Evolutionary conservation across 2,113 vertebrate genomes (phyloP), one percentile per base, ranked within the genome.

Genomic region (Megaceryle maxima): DNA sequence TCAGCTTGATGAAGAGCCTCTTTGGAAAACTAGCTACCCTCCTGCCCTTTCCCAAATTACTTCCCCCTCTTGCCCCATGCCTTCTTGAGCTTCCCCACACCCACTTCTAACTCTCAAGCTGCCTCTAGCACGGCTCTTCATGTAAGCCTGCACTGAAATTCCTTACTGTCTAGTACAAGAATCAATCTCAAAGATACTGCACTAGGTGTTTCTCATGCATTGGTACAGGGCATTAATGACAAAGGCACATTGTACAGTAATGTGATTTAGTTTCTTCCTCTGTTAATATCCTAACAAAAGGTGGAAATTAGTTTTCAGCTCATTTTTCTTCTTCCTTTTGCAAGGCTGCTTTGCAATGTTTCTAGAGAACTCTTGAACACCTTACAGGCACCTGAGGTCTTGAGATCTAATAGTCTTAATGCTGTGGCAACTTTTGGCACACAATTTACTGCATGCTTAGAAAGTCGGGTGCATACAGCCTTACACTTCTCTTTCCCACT

Each of bases 171-270:
- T 46, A 33, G 37, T n/a, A 88, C 16, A 87, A 68, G 19, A 75
- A 72, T 53, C 16, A 35, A 53, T 55, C 82, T 80, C 70, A 69
- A 68, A 96, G 46, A 93, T 51, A 66, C 22, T 1, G 2, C 28
- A 91, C n/a, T 64, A 78, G 41, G 25, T 5, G 2, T 68, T 91
- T 91, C 70, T 81, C 44, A 35, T 17, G 66, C 29, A 29, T 73
- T 76, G 12, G 44, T 84, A 82, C 66, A 93, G 55, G 66, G 28
- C 14, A 50, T 80, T 93, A 73, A 66, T 57, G 81, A 82, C 56
- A 95, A 96, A 94, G 69, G 48, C 35, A 76, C 57, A 72, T 82
- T 90, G 69, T 91, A 87, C 41, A 79, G 50, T 76, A 94, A 76
- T 3, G 1, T 77, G 55, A 89, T 79, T 87, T 77, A 0, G 73